phyloP scores from a whole-genome alignment of 2,113 vertebrate genomes.

The Phylloscopus trochilus region DNA sequence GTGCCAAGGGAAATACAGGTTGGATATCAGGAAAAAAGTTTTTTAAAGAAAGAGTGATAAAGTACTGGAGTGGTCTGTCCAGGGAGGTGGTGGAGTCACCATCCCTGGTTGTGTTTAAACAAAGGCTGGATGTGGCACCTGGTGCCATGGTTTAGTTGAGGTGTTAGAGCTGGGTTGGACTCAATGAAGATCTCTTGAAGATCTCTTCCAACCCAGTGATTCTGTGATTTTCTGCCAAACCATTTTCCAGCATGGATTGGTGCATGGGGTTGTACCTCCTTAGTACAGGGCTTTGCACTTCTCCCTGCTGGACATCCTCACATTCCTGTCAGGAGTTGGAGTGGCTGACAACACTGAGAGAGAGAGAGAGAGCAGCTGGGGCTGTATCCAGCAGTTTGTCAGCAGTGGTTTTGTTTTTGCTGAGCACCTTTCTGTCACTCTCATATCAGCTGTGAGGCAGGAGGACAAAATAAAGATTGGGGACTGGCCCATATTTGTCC shows the following conservation, averaged over 20 bases:
- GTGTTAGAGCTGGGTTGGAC: not conserved
- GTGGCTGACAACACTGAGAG: not conserved
- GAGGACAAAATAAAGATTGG: not conserved
- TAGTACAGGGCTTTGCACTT: not conserved
- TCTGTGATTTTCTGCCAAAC: not conserved
- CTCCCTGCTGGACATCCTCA: not conserved
- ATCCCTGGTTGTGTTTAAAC: not conserved
- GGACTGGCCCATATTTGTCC: not conserved
- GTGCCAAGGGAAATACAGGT: not conserved
- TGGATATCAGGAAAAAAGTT: not conserved
- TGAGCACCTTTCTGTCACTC: not conserved
- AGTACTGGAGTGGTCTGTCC: not conserved
- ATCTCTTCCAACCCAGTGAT: not conserved
- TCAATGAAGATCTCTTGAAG: not conserved
- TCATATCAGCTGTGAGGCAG: not conserved
- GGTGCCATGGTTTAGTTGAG: not conserved
- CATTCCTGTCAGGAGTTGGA: not conserved
- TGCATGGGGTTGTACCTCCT: not conserved
- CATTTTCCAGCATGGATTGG: not conserved
- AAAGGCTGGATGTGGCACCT: not conserved
- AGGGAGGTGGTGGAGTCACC: not conserved
- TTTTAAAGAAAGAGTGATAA: not conserved
- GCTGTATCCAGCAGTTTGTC: not conserved
- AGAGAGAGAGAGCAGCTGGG: accelerated
- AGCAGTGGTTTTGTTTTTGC: not conserved